Base-by-base conservation (phyloP, 2,888 invertebrate genomes). In the Cartodere bifasciata region DNA sequence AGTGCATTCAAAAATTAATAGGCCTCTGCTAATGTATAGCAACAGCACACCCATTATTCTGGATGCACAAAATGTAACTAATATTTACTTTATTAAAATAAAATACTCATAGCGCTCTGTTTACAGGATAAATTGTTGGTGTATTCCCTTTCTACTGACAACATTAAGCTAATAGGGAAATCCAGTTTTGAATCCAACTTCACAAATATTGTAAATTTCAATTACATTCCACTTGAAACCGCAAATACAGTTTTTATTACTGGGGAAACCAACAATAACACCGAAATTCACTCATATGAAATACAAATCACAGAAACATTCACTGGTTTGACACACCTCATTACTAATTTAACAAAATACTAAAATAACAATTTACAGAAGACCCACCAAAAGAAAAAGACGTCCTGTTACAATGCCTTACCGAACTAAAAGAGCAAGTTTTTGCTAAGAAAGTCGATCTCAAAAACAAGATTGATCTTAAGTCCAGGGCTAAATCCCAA, bases 321-420 rank as follows among this genome's bases (percentile, higher is more conserved):
- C n/a, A n/a, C n/a, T n/a, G n/a, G n/a, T n/a, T n/a, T n/a, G n/a
- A n/a, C 20, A 7, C n/a, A 20, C 20, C 20, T n/a, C 20, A 6
- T 9, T 9, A 24, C 6, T 24, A 24, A 24, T 24, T 6, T 6
- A 7, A 9, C 11, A 24, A 24, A 24, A 24, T 11, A 24, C 6
- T 10, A 9, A 10, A 9, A 20, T 20, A 6, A 20, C 20, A 7
- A 4, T 16, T 21, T 25, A 11, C n/a, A 34, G 30, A 30, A 7
- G 25, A 12, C 3, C n/a, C n/a, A 12, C 15, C 21, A 10, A n/a
- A 3, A 34, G 35, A 41, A 30, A 32, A 35, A 17, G 35, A 42
- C 20, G 26, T 32, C 27, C 35, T 50, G 5, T 28, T 31, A 15
- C 35, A 39, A 23, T 50, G 49, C 36, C 46, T 49, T 35, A 32